Evolutionary conservation across 1,140 invertebrate genomes (phyloP), one percentile per base, ranked within the genome.

Genomic region (Neodiprion lecontei): DNA sequence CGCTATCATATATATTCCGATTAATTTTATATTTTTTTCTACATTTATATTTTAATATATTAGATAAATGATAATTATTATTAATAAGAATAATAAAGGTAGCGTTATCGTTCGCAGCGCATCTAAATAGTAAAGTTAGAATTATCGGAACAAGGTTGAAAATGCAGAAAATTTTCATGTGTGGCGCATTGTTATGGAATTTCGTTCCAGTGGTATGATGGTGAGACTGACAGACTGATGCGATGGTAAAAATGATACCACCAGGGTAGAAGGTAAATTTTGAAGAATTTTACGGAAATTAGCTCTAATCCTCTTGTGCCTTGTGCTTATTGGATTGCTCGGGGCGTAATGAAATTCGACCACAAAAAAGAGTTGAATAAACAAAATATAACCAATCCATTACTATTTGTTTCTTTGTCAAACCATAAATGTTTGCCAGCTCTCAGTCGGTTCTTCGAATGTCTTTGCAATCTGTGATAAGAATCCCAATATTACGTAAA

Each of bases 101-200:
- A 40, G 28, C 28, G 1, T 40, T 5, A 40, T 40, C 28, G 28
- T 40, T 40, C 28, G 28, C 28, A 40, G 28, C 28, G 28, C 1
- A 40, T 40, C 28, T 40, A 40, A 40, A 40, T 40, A 40, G 4
- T 40, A 40, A 40, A 40, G 28, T 40, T 40, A 40, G 28, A 61
- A 61, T 61, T 61, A 0, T 14, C 5, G n/a, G 9, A 7, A 61
- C 4, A 61, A 61, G n/a, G 8, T 40, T 40, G 53, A 61, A 61
- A 61, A 61, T 14, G 9, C 4, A 61, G 53, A 17, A 61, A 17
- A 61, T 12, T 61, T 17, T 67, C 72, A 48, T 76, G 73, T 80
- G 79, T 85, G 81, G 81, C 81, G 79, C 78, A 79, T 85, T 85
- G 82, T 84, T 84, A 82, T 82, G 75, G 75, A 81, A 80, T 80